A percentile compares a stretch with the other conserved stretches of the same genome.
phyloP scores from a whole-genome alignment of 2,888 invertebrate species.

The Ennomos fuscantarius region DNA sequence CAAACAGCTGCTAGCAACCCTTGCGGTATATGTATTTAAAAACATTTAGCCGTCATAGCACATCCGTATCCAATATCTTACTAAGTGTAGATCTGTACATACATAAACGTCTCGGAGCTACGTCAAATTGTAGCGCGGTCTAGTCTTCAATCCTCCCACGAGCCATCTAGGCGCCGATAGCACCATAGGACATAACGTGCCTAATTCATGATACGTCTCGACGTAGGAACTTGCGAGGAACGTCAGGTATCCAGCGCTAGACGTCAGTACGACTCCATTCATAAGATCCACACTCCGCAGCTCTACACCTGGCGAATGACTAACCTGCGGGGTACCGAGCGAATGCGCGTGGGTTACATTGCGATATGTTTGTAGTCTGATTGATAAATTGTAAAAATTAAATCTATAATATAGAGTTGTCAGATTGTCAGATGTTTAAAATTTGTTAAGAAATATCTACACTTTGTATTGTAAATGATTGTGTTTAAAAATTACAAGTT shows the following conservation, averaged over 20 bases:
- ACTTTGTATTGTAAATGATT: too few species aligned
- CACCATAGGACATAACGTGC: not conserved
- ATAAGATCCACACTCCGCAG: constrained; percentile 8
- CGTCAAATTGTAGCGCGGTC: not conserved
- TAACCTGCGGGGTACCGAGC: constrained; percentile 3
- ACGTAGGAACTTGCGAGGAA: not conserved
- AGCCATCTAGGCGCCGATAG: not conserved
- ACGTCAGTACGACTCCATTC: constrained; percentile 1
- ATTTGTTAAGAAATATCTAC: too few species aligned
- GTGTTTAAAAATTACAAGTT: too few species aligned
- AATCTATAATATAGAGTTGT: too few species aligned
- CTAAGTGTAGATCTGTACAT: not conserved
- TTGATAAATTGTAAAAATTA: not conserved
- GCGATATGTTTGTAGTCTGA: constrained; percentile 8
- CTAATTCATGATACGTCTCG: not conserved
- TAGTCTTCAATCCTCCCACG: constrained; percentile 12
- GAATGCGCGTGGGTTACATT: constrained; percentile 7
- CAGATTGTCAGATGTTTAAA: too few species aligned
- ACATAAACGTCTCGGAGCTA: not conserved
- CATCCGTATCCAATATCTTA: constrained; percentile 6
- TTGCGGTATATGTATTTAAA: too few species aligned
- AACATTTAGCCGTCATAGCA: too few species aligned
- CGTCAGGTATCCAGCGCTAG: constrained; percentile 4
- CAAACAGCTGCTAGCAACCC: too few species aligned
- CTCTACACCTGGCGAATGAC: constrained; percentile 15